Evolutionary conservation across 2,797 vertebrate genomes (phyloP), one percentile per base, ranked within the genome.

Genomic region (Helicolenus hilgendorfi): DNA sequence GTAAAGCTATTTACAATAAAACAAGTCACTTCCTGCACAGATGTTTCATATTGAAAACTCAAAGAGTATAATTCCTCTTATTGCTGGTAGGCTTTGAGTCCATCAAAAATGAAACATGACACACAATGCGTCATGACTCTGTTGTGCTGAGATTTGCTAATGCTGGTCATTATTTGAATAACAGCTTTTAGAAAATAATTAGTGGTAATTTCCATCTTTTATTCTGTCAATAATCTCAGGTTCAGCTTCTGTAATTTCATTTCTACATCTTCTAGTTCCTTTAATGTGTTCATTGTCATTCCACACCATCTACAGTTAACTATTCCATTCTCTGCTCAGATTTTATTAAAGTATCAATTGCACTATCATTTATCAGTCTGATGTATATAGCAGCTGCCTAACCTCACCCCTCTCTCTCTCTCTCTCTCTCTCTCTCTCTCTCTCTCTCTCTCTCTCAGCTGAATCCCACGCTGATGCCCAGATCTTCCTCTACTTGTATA

Each of bases 401-500:
- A 65, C 8, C 10, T 55, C 22, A 13, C 41, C 15, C 13, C 60
- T 1, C 1, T 64, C 33, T 58, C n/a, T 60, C 49, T 58, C 8
- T 15, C 26, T 41, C 26, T 81, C 78, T 15, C 64, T 9, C 95
- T 15, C 26, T 41, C 26, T 81, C n/a, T n/a, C n/a, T n/a, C n/a
- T 62, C 29, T 62, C 11, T 55, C 13, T 15, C 26, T 41, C 26
- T 81, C 78, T 15, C 64, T 9, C 95, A 99, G 98, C 84, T 56
- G 94, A 93, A 89, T 27, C 26, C 6, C 95, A 97, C 70, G 92
- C 90, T 0, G 98, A 99, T 56, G 81, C 94, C 35, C 82, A 94
- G 67, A 98, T 99, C 86, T 99, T 99, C 97, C 96, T 99, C 92
- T 99, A 99, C 96, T 92, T 99, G 94, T 98, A 98, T 88, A 98